Conservation (phyloP, 2,888 invertebrate genomes). For the Tipula lateralis region DNA sequence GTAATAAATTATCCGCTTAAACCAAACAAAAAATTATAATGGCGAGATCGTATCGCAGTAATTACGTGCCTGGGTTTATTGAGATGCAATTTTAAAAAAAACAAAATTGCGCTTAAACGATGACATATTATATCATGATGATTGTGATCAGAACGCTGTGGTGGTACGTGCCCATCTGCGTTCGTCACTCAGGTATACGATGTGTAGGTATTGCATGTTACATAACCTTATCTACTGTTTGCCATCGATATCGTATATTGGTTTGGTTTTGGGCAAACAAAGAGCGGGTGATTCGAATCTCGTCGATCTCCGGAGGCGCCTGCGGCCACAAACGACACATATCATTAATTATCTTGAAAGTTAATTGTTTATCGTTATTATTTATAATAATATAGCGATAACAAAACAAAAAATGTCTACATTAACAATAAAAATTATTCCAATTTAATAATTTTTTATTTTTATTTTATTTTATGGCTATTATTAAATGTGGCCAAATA, state of each 20-base stretch:
- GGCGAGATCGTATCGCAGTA: not conserved
- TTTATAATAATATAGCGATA: not conserved
- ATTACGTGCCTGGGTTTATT: not conserved
- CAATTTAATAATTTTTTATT: not conserved
- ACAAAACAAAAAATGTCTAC: not conserved
- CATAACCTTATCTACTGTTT: not conserved
- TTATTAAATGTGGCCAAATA: not conserved
- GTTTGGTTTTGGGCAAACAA: not conserved
- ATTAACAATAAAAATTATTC: conserved; percentile 19
- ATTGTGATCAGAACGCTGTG: too few relatives aligned
- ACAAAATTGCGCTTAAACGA: not conserved
- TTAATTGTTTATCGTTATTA: not conserved
- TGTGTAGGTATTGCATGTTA: not conserved
- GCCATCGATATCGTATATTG: not conserved
- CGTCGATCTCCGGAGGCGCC: not conserved
- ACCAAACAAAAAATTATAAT: not conserved
- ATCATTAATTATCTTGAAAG: not conserved
- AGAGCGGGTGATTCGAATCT: not conserved
- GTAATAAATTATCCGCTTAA: not conserved
- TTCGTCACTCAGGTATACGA: not conserved
- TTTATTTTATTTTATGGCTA: not conserved
- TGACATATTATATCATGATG: not conserved
- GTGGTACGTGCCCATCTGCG: not conserved
- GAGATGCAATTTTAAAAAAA: not conserved
- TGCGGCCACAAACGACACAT: not conserved